These are phyloP conservation scores for Malurus splendens DNA, from an alignment of 2,797 vertebrate species.

Conservation along the genomic window DNA sequence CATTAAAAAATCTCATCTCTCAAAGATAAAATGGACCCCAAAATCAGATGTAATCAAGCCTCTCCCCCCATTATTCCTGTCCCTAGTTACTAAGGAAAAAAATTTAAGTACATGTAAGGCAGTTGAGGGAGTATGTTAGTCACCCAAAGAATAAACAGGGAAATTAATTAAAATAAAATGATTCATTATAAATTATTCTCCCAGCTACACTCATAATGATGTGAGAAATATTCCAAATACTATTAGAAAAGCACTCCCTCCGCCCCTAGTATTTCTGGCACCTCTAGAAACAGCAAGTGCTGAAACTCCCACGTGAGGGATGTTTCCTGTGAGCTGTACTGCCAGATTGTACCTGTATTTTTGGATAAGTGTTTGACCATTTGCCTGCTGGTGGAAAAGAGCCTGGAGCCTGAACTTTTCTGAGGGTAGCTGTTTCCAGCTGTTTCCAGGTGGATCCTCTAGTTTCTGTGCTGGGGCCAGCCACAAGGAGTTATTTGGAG, in stretches of 20 bases:
- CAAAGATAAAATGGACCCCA: background rate
- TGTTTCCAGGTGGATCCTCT: constrained; percentile 11
- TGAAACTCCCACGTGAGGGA: constrained; percentile 38
- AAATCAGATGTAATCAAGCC: background rate
- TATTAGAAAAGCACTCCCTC: constrained; percentile 41
- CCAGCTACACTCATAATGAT: constrained; percentile 31
- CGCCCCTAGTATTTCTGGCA: constrained; percentile 31
- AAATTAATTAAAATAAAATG: constrained; percentile 41
- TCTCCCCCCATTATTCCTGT: background rate
- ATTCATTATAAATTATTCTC: constrained; percentile 41
- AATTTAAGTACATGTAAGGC: background rate
- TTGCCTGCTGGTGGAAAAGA: constrained; percentile 18
- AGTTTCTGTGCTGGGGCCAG: background rate
- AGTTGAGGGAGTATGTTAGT: background rate
- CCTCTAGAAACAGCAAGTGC: constrained; percentile 51
- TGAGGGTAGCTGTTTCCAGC: background rate
- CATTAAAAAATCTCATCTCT: background rate
- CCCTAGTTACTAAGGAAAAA: background rate
- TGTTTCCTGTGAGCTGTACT: constrained; percentile 45
- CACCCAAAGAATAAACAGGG: background rate
- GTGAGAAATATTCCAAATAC: constrained; percentile 54
- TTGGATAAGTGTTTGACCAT: constrained; percentile 17
- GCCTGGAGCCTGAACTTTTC: background rate
- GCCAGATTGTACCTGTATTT: constrained; percentile 45
- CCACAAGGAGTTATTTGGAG: background rate